Percentiles rank a stretch among this genome's conserved stretches.
phyloP scores from a whole-genome alignment of 92 coral and sea anemone species.

The Actinostola sp. region DNA sequence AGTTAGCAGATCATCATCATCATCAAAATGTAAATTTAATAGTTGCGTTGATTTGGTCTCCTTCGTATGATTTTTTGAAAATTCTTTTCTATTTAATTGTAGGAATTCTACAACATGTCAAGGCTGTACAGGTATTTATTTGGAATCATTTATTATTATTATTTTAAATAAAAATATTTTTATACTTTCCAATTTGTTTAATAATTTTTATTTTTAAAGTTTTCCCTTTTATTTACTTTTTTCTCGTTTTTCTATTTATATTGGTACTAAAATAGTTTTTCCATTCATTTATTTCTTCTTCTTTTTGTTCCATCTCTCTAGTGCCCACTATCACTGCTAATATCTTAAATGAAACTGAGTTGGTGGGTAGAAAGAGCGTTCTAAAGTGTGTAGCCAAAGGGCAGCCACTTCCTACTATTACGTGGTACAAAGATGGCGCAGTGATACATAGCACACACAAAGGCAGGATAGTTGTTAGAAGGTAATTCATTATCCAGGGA shows the following conservation, averaged over 20 bases:
- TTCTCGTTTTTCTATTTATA: not conserved
- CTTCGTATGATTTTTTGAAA: not conserved
- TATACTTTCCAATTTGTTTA: not conserved
- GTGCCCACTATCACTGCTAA: constrained; percentile 36
- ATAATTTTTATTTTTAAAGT: not conserved
- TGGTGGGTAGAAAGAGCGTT: constrained; percentile 16
- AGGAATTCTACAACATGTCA: constrained; percentile 20
- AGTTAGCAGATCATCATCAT: constrained; percentile 5
- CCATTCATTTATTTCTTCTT: not conserved
- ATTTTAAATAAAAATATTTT: not conserved
- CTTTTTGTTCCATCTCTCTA: constrained; percentile 1
- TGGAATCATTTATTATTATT: not conserved
- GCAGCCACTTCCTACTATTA: constrained; percentile 48
- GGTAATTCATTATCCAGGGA: constrained; percentile 31
- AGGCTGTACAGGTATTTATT: constrained; percentile 8
- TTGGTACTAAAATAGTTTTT: not conserved
- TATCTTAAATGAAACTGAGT: constrained; percentile 57
- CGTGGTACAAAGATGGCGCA: constrained; percentile 72
- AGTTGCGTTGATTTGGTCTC: not conserved
- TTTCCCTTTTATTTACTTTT: not conserved
- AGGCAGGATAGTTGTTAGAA: constrained; percentile 27
- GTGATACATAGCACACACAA: constrained; percentile 38
- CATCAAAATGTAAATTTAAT: constrained; percentile 12
- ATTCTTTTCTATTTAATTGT: not conserved
- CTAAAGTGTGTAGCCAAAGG: constrained; percentile 67